Conservation (phyloP, 2,113 vertebrate species). For the Anarrhichthys ocellatus region DNA sequence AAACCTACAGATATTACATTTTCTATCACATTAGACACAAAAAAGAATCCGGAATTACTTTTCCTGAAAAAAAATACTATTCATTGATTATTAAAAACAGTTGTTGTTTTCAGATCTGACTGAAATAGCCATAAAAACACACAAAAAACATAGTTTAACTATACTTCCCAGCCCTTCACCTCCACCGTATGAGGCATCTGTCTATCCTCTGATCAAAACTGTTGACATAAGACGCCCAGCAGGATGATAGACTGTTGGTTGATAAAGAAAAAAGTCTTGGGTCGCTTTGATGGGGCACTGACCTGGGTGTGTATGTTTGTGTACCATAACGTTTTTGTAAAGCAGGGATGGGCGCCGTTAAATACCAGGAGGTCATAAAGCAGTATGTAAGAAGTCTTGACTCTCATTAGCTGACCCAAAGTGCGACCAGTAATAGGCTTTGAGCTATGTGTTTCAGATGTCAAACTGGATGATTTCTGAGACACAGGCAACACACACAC, state of each 20-base stretch:
- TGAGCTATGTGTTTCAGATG: slow-evolving; percentile 29
- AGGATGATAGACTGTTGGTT: slow-evolving; percentile 5
- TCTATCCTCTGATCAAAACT: not conserved
- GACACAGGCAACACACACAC: not conserved
- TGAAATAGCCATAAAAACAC: not conserved
- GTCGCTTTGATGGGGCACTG: slow-evolving; percentile 59
- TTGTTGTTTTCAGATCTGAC: too few relatives aligned
- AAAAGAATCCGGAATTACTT: not conserved
- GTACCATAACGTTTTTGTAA: not conserved
- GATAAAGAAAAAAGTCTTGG: slow-evolving; percentile 5
- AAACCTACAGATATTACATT: not conserved
- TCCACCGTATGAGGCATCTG: not conserved
- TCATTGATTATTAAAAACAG: not conserved
- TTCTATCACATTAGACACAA: not conserved
- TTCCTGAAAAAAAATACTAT: not conserved
- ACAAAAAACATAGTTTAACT: not conserved
- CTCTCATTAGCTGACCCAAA: slow-evolving; percentile 52
- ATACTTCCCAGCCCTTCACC: not conserved
- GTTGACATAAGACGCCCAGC: slow-evolving; percentile 11
- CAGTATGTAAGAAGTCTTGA: slow-evolving; percentile 25
- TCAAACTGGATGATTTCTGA: slow-evolving; percentile 26
- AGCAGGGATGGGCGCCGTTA: slow-evolving; percentile 17
- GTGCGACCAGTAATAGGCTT: slow-evolving; percentile 16
- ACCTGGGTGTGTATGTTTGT: slow-evolving; percentile 23
- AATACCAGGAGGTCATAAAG: slow-evolving; percentile 46